phyloP scores from a whole-genome alignment of 1,140 invertebrate species.

The Cyclargus thomasi region DNA sequence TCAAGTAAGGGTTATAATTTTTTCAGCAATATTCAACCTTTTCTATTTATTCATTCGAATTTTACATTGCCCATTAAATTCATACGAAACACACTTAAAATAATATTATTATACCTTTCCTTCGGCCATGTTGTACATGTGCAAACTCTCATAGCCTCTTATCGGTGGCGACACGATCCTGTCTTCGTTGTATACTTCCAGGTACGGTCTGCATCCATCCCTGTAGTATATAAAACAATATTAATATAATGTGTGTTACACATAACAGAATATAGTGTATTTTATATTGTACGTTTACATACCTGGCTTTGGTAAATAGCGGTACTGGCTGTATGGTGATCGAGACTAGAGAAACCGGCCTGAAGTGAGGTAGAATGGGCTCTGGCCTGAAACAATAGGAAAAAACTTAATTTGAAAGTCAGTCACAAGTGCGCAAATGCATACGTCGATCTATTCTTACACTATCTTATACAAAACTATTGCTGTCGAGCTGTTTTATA shows the following conservation, averaged over 20 bases:
- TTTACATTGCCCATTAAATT: no score
- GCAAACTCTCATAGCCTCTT: constrained; percentile 93
- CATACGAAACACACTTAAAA: no score
- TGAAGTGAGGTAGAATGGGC: constrained; percentile 82
- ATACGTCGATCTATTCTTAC: no score
- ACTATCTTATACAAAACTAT: no score
- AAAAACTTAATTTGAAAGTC: constrained; percentile 10
- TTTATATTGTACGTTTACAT: constrained; percentile 16
- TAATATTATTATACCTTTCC: constrained; percentile 77
- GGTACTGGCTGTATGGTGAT: constrained; percentile 90
- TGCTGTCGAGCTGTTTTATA: no score
- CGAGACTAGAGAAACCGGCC: constrained; percentile 85
- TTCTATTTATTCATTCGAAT: no score
- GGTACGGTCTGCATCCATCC: constrained; percentile 94
- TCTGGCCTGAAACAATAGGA: constrained; percentile 61
- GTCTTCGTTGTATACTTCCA: constrained; percentile 94
- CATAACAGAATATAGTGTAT: no score
- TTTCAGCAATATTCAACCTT: no score
- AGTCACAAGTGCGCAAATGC: not conserved
- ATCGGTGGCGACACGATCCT: constrained; percentile 87
- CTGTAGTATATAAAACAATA: constrained; percentile 69
- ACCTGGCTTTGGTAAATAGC: constrained; percentile 92
- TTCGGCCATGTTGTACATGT: constrained; percentile 84
- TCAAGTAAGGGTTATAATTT: no score
- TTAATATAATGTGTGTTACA: no score